Percentiles rank a stretch among this genome's conserved stretches.
Evolutionary conservation across 2,888 invertebrate species (phyloP).

Genomic region (Andrena camellia): DNA sequence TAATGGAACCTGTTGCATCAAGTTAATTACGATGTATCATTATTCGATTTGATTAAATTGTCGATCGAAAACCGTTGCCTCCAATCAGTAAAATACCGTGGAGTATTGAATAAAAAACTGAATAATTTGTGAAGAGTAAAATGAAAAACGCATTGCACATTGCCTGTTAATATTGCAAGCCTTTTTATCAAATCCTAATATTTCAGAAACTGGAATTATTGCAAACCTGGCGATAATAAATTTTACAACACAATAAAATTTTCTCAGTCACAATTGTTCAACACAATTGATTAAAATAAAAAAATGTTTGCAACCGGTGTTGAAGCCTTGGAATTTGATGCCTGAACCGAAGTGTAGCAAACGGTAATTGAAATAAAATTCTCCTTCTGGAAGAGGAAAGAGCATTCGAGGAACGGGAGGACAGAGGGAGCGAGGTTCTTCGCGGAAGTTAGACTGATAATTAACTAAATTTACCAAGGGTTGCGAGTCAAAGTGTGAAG

Average conservation of each 20-base stretch:
- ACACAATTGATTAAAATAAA: background rate
- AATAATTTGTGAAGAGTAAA: too few species aligned
- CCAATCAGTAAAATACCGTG: too few species aligned
- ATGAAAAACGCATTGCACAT: too few species aligned
- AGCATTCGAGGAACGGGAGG: slow-evolving; percentile 9
- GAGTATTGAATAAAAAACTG: too few species aligned
- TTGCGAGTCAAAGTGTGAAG: slow-evolving; percentile 84
- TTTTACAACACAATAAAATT: background rate
- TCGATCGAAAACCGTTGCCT: too few species aligned
- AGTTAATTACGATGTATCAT: too few species aligned
- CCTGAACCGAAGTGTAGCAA: background rate
- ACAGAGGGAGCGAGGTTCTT: slow-evolving; percentile 68
- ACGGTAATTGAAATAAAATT: slow-evolving; percentile 7
- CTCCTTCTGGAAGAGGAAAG: background rate
- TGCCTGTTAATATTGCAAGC: too few species aligned
- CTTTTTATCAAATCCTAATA: too few species aligned
- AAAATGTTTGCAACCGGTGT: background rate
- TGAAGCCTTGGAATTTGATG: background rate
- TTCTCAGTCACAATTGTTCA: too few species aligned
- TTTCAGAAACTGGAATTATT: too few species aligned
- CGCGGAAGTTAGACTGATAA: slow-evolving; percentile 82
- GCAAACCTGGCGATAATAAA: background rate
- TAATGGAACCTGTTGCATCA: too few species aligned
- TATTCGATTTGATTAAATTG: too few species aligned
- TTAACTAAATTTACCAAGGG: slow-evolving; percentile 82